Evolutionary conservation across 1,140 invertebrate genomes (phyloP), one percentile per base, ranked within the genome.

Genomic region (Anoplolepis gracilipes): DNA sequence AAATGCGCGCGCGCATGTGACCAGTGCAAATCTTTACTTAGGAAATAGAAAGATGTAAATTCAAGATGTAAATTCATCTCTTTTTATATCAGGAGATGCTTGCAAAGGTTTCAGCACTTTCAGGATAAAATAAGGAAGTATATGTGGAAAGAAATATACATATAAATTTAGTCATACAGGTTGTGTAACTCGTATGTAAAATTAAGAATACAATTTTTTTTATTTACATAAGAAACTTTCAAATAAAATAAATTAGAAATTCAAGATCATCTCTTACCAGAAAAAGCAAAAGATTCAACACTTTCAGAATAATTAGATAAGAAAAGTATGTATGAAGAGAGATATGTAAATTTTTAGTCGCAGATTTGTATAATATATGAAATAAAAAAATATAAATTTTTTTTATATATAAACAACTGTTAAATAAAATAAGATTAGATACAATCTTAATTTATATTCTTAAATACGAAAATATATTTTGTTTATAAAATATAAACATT

Each of bases 1-100:
- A 30, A 78, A 64, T 55, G 4, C 72, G 16, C 39, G 65, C 65
- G 49, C 53, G 65, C 53, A 59, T 59, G 36, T 46, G 46, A n/a
- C n/a, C 11, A 11, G 7, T 3, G 8, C 25, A 36, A 57, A 57
- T 70, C 72, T 33, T 16, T 16, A 62, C 16, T 36, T 25, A 16
- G 39, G 6, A 25, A 76, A n/a, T 28, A 33, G 22, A 1, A 77
- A 36, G 28, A 25, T 30, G 0, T 13, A 73, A 59, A 59, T 61
- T 42, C 10, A 13, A 70, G 19, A 42, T n/a, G n/a, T n/a, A n/a
- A n/a, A n/a, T n/a, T n/a, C n/a, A n/a, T 10, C 25, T 72, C 25
- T 28, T 49, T 49, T 49, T 49, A 16, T 33, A n/a, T 22, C n/a
- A 10, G 19, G 10, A 49, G 25, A 77, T 13, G 8, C 11, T 22